A percentile compares a stretch with the other conserved stretches of the same genome.
Evolutionary conservation across 2,113 vertebrate species (phyloP).

Genomic region (Anolis sagrei): DNA sequence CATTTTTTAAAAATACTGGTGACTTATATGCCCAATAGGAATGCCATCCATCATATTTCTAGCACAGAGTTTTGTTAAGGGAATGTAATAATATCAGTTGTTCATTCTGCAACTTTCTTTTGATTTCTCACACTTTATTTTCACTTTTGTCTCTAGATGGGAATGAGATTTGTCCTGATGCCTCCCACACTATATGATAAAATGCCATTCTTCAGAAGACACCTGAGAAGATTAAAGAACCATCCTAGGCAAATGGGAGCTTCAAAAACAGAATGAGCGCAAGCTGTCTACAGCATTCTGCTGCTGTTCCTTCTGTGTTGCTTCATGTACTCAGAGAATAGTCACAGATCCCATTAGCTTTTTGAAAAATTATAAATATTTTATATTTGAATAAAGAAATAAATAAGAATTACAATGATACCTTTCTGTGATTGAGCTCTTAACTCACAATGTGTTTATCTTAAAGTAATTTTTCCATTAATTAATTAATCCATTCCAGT

Average conservation of each 20-base stretch:
- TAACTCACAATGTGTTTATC: too few relatives aligned
- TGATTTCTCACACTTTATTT: slow-evolving; percentile 76
- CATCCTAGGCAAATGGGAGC: slow-evolving; percentile 43
- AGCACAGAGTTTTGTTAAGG: slow-evolving; percentile 73
- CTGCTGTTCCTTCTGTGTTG: slow-evolving; percentile 43
- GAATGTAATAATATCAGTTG: slow-evolving; percentile 79
- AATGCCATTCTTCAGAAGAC: slow-evolving; percentile 57
- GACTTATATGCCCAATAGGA: slow-evolving; percentile 59
- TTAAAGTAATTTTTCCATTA: too few relatives aligned
- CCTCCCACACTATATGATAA: slow-evolving; percentile 66
- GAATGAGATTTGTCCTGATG: slow-evolving; percentile 69
- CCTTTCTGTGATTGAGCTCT: too few relatives aligned
- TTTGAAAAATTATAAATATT: too few relatives aligned
- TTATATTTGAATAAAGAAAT: too few relatives aligned
- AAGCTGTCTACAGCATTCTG: slow-evolving; percentile 30
- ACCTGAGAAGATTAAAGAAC: slow-evolving; percentile 36
- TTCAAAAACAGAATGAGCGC: slow-evolving; percentile 44
- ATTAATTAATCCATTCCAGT: too few relatives aligned
- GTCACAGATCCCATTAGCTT: not conserved
- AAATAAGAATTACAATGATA: too few relatives aligned
- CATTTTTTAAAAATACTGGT: slow-evolving; percentile 36
- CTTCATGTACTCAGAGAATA: slow-evolving; percentile 30
- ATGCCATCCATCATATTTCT: slow-evolving; percentile 61
- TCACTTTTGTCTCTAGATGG: slow-evolving; percentile 71
- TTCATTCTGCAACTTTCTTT: slow-evolving; percentile 75